phyloP scores from a whole-genome alignment of 2,113 vertebrate genomes.

The Megaleporinus macrocephalus region DNA sequence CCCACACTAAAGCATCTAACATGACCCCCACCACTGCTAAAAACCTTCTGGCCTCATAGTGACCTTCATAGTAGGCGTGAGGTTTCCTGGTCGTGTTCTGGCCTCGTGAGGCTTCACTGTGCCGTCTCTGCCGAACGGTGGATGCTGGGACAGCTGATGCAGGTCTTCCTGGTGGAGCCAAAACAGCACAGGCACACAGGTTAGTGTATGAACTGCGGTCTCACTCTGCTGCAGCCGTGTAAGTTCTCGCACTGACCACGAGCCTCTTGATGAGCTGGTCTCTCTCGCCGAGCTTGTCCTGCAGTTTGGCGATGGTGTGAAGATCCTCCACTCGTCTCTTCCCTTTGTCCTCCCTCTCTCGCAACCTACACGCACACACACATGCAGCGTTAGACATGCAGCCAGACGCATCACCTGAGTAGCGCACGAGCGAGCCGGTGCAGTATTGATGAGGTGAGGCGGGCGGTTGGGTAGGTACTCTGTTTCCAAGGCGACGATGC shows the following conservation, averaged over 20 bases:
- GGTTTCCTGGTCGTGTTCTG: slow-evolving; percentile 80
- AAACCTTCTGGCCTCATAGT: too few species aligned
- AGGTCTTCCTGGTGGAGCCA: slow-evolving; percentile 86
- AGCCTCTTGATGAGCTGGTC: slow-evolving; percentile 89
- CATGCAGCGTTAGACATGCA: too few species aligned
- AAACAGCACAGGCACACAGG: too few species aligned
- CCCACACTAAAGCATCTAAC: too few species aligned
- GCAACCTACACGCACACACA: slow-evolving; percentile 74
- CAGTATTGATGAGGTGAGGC: slow-evolving; percentile 22
- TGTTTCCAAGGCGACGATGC: slow-evolving; percentile 86
- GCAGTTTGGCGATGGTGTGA: slow-evolving; percentile 83
- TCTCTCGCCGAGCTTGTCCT: slow-evolving; percentile 87
- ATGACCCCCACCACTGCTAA: too few species aligned
- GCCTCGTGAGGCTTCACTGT: slow-evolving; percentile 85
- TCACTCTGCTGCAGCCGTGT: background rate
- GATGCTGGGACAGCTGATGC: slow-evolving; percentile 83
- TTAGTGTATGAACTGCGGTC: background rate
- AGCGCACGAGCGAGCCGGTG: background rate
- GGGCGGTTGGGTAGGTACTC: slow-evolving; percentile 73
- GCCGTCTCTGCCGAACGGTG: slow-evolving; percentile 75
- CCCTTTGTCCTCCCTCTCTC: slow-evolving; percentile 85
- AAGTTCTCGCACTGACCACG: slow-evolving; percentile 77
- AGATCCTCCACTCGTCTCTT: slow-evolving; percentile 83
- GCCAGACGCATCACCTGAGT: too few species aligned
- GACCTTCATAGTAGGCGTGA: slow-evolving; percentile 90